These are phyloP conservation scores for Sorex fumeus DNA, from an alignment of 2,113 vertebrate genomes.

Conservation along the genomic window DNA sequence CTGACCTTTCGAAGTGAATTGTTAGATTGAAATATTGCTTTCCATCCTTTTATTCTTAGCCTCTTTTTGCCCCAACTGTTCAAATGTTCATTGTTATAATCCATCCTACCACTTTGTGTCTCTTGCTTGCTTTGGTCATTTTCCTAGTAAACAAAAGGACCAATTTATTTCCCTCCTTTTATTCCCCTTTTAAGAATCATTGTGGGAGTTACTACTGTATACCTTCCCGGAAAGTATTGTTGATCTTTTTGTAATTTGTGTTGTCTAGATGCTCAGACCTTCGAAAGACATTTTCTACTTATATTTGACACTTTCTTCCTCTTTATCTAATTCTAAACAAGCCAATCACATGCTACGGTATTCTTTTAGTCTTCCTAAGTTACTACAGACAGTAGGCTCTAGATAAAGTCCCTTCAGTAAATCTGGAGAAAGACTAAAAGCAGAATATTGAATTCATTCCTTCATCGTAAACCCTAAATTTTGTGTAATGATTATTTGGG, in stretches of 20 bases:
- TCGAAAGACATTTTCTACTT: background rate
- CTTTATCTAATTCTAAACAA: background rate
- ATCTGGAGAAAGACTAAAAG: conserved; percentile 69
- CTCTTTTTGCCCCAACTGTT: no score
- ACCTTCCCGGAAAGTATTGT: background rate
- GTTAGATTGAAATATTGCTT: no score
- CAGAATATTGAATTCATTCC: conserved; percentile 71
- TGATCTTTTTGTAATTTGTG: background rate
- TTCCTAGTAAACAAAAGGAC: background rate
- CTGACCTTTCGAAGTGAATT: no score
- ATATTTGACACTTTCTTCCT: background rate
- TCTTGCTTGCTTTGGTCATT: no score
- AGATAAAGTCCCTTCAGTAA: conserved; percentile 66
- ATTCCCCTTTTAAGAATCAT: background rate
- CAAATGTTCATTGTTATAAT: no score
- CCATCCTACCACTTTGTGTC: no score
- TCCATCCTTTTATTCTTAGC: no score
- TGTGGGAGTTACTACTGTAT: background rate
- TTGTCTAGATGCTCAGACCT: background rate
- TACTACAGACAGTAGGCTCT: conserved; percentile 62
- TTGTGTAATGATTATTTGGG: conserved; percentile 60
- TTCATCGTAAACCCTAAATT: conserved; percentile 52
- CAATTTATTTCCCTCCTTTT: background rate
- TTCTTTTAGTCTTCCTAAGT: conserved; percentile 59
- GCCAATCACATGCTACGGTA: background rate